These are phyloP conservation scores for Clarias macrocephalus DNA, from an alignment of 2,113 vertebrate genomes.

Conservation along the genomic window DNA sequence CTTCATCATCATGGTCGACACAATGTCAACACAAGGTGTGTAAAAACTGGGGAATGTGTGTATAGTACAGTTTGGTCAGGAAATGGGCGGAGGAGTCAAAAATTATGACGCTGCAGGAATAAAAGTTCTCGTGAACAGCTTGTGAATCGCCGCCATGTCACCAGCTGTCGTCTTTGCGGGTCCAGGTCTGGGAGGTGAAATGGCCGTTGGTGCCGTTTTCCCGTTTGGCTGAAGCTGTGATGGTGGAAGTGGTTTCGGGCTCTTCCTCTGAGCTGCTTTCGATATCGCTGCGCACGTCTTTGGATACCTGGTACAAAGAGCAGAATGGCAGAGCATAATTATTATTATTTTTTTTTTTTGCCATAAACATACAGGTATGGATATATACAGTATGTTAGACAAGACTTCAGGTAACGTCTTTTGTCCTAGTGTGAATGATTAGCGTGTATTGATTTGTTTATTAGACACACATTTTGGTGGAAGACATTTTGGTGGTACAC, in stretches of 20 bases:
- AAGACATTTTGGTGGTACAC: too few species aligned
- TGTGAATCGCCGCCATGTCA: conserved; percentile 17
- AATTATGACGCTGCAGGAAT: conserved; percentile 7
- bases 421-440: too few species aligned
- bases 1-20: conserved; percentile 19
- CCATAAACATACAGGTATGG: not conserved
- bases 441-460: not conserved
- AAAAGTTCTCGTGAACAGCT: conserved; percentile 26
- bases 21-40: conserved; percentile 4
- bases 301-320: conserved; percentile 77
- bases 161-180: conserved; percentile 67
- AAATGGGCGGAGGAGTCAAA: conserved; percentile 30
- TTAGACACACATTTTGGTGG: not conserved
- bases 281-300: conserved; percentile 93
- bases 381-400: not conserved
- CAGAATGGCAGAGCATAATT: not conserved
- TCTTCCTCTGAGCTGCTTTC: conserved; percentile 98
- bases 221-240: conserved; percentile 71
- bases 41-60: not conserved
- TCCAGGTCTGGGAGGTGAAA: conserved; percentile 68
- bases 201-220: conserved; percentile 88
- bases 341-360: too few species aligned
- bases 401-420: too few species aligned
- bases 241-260: conserved; percentile 51
- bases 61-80: conserved; percentile 16